phyloP scores from a whole-genome alignment of 2,113 vertebrate species.

The Egretta garzetta region DNA sequence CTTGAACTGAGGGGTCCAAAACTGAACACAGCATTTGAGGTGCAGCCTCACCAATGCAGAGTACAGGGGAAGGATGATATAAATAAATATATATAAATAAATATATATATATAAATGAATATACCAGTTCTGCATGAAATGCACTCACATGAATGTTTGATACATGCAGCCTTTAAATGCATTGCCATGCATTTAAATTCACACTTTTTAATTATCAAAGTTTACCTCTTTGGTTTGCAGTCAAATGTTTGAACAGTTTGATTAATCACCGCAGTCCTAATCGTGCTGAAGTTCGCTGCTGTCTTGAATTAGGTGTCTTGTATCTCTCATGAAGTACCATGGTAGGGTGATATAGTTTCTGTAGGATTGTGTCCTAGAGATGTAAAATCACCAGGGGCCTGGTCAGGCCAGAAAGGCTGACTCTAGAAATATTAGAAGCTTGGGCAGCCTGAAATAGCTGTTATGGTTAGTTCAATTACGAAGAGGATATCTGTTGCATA shows the following conservation, averaged over 20 bases:
- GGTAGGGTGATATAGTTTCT: not conserved
- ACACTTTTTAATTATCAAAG: not conserved
- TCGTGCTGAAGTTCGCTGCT: not conserved
- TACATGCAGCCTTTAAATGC: not conserved
- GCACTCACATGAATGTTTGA: not conserved
- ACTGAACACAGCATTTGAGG: no score
- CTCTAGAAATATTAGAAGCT: not conserved
- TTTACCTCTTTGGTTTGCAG: not conserved
- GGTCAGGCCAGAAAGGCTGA: not conserved
- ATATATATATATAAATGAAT: no score
- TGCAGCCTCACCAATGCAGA: no score
- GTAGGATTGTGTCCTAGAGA: not conserved
- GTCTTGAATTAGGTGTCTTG: not conserved
- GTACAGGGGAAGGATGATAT: no score
- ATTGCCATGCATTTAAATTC: not conserved
- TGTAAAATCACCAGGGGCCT: not conserved
- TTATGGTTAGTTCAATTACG: not conserved
- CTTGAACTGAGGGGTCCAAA: no score
- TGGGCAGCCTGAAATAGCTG: not conserved
- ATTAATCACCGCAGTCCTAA: not conserved
- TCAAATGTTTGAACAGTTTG: conserved; percentile 2
- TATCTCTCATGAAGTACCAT: not conserved
- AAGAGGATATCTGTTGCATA: not conserved
- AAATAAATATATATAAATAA: no score
- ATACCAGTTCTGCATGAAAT: no score